Conservation (phyloP, 2,888 invertebrate species). For the Drosophila histrio region DNA sequence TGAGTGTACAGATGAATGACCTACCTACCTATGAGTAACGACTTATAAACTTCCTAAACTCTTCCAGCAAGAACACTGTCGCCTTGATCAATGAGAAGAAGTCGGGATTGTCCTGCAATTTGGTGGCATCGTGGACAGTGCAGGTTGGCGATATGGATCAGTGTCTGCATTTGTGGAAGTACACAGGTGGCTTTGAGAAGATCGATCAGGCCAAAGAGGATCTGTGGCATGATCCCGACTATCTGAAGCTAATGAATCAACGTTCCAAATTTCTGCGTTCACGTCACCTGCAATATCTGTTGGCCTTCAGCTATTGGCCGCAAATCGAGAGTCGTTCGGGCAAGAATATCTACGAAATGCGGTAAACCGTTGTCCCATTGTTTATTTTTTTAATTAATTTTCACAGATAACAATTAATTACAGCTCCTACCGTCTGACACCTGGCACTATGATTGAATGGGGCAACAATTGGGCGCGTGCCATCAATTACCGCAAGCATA, state of each 20-base stretch:
- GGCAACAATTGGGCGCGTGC: conserved; percentile 99
- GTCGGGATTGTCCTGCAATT: conserved; percentile 90
- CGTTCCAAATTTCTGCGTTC: conserved; percentile 92
- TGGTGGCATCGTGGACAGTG: conserved; percentile 98
- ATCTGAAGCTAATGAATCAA: conserved; percentile 89
- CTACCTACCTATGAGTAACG: no score
- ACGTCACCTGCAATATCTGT: conserved; percentile 95
- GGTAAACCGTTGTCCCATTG: no score
- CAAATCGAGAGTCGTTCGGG: conserved; percentile 89
- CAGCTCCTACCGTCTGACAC: conserved; percentile 93
- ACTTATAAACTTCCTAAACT: no score
- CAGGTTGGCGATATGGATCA: conserved; percentile 96
- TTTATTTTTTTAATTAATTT: background rate
- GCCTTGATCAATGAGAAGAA: conserved; percentile 90
- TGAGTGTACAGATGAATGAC: conserved; percentile 85
- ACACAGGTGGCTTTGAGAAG: conserved; percentile 95
- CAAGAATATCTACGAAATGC: conserved; percentile 96
- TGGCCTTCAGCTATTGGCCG: conserved; percentile 99
- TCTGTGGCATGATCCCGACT: conserved; percentile 89
- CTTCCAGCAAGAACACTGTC: conserved; percentile 90
- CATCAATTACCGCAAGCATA: conserved; percentile 94
- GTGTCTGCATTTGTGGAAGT: conserved; percentile 97
- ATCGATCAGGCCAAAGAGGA: conserved; percentile 91
- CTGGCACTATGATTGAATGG: conserved; percentile 99
- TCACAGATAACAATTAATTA: background rate